Base-by-base conservation (phyloP, 2,113 vertebrate genomes). In the Lepisosteus oculatus region DNA sequence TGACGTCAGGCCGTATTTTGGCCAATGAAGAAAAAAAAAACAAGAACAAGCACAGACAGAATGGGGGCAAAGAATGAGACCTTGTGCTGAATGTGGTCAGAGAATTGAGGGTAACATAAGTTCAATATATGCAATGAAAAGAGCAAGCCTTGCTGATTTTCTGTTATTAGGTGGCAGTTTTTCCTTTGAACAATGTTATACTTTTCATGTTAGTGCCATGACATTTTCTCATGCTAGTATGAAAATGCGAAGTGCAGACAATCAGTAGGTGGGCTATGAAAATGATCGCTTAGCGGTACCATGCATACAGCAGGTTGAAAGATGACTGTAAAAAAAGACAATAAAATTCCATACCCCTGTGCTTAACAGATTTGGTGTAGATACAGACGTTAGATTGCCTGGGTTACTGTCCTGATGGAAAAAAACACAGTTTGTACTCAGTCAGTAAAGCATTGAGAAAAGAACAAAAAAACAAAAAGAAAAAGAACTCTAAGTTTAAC, bases 341-440 rank as follows among this genome's bases (percentile, higher is more conserved):
- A 65, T 42, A 73, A 17, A 71, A 85, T 84, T 88, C 81, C 93
- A 89, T 94, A 94, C 93, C 93, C 86, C 91, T 80, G 90, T 78
- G 83, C 85, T 92, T 91, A 94, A 91, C 76, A 93, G 91, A 88
- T 91, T 92, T 86, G 92, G 90, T 86, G 92, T 85, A 84, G 93
- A 94, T 85, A 94, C 79, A 85, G 93, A 94, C 0, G 91, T 83
- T 84, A 93, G 86, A 89, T 83, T 91, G 89, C 86, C 89, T 87
- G 88, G 87, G 87, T 83, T 89, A 87, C 85, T 87, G 82, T 92
- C 93, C 93, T 94, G 87, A 89, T 90, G 80, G 85, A 84, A 92
- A 82, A 92, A 88, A 88, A 86, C 86, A 89, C 88, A 9, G 47
- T 51, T 6, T 80, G 89, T 55, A 81, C 87, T 88, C 87, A 89